A percentile compares a stretch with the other conserved stretches of the same genome.
phyloP scores from a whole-genome alignment of 2,797 vertebrate species.

The Lacerta viridis region DNA sequence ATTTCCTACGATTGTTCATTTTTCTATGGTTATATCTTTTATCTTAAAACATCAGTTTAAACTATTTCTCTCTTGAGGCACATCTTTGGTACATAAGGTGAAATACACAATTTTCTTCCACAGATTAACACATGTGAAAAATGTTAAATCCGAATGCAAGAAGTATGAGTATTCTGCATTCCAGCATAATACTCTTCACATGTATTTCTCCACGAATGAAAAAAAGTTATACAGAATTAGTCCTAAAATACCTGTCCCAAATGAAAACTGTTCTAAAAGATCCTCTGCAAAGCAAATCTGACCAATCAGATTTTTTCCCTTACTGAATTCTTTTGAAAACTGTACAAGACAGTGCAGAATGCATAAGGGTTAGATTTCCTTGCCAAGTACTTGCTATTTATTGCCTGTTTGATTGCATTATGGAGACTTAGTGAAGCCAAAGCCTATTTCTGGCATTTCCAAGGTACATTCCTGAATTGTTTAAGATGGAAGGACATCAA shows the following conservation, averaged over 20 bases:
- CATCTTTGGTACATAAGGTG: slow-evolving; percentile 10
- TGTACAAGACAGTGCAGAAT: slow-evolving; percentile 51
- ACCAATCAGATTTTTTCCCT: slow-evolving; percentile 11
- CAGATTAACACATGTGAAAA: slow-evolving; percentile 40
- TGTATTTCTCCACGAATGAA: slow-evolving; percentile 30
- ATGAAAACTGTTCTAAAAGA: slow-evolving; percentile 23
- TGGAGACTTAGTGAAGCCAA: slow-evolving; percentile 65
- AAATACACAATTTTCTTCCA: not conserved
- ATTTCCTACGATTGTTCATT: not conserved
- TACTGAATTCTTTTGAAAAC: slow-evolving; percentile 68
- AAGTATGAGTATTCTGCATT: slow-evolving; percentile 24
- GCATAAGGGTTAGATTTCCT: slow-evolving; percentile 68
- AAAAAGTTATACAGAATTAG: not conserved
- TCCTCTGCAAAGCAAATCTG: slow-evolving; percentile 22
- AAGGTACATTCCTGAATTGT: slow-evolving; percentile 65
- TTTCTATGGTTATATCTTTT: not conserved
- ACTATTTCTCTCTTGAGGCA: not conserved
- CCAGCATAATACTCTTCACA: slow-evolving; percentile 41
- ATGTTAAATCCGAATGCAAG: slow-evolving; percentile 29
- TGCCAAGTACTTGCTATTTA: slow-evolving; percentile 72
- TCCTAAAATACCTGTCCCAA: slow-evolving; percentile 14
- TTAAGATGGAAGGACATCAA: slow-evolving; percentile 69
- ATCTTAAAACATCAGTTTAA: not conserved
- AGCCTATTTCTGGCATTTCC: slow-evolving; percentile 64
- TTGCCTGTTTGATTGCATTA: slow-evolving; percentile 62